Conservation (phyloP, 35 echinoderm and acorn worm species). For the Apostichopus japonicus region DNA sequence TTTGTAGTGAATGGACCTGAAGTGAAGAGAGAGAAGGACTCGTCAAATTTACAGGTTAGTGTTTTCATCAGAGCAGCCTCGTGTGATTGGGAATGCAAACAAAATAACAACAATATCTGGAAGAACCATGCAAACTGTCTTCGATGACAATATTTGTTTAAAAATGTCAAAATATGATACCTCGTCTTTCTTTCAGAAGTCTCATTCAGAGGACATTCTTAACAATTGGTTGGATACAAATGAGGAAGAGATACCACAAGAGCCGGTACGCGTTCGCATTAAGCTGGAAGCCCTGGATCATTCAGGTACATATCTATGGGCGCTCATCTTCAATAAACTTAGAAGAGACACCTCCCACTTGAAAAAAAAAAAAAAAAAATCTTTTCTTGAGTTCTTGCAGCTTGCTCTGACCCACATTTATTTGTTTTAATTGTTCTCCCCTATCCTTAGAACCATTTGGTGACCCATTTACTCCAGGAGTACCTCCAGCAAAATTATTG, state of each 20-base stretch:
- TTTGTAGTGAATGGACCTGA: not conserved
- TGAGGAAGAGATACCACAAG: constrained; percentile 6
- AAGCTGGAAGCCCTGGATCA: not conserved
- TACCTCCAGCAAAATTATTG: not conserved
- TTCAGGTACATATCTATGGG: not conserved
- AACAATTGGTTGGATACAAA: constrained; percentile 40
- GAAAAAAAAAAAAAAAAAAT: too few species aligned
- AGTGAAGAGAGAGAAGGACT: not conserved
- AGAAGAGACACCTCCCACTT: too few species aligned
- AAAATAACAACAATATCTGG: too few species aligned
- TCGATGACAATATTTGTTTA: too few species aligned
- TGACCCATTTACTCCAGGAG: not conserved
- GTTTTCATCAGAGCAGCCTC: not conserved
- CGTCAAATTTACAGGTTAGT: not conserved
- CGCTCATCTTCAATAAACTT: too few species aligned
- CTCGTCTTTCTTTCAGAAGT: not conserved
- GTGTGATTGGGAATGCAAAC: too few species aligned
- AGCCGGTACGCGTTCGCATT: not conserved
- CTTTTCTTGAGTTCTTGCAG: too few species aligned
- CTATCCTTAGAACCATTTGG: not conserved
- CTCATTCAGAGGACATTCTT: not conserved
- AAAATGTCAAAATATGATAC: not conserved
- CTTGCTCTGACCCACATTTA: too few species aligned
- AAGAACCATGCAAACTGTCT: too few species aligned
- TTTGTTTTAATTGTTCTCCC: not conserved